A percentile compares a stretch with the other conserved stretches of the same genome.
Evolutionary conservation across 2,797 vertebrate species (phyloP).

Genomic region (Enteromius fasciolatus): DNA sequence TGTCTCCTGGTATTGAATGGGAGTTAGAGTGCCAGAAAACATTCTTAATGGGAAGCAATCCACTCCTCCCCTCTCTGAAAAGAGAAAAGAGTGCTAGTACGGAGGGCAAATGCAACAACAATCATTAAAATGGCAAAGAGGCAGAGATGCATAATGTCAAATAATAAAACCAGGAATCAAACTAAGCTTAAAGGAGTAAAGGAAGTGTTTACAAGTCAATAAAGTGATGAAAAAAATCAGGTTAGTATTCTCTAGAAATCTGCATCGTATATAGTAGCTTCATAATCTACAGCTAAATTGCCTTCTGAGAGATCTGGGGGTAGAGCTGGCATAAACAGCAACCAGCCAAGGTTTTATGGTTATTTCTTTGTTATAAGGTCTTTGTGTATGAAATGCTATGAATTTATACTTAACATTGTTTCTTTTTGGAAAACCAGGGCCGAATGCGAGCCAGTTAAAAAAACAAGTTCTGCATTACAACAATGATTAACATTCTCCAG

Average conservation of each 20-base stretch:
- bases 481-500: slow-evolving; percentile 2
- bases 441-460: not conserved
- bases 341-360: not conserved
- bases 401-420: not conserved
- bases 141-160: not conserved
- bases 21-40: slow-evolving; percentile 14
- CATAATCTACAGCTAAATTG: too few relatives aligned
- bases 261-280: not conserved
- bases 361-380: not conserved
- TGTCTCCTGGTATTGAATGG: slow-evolving; percentile 21
- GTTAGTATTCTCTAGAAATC: not conserved
- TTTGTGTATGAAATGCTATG: not conserved
- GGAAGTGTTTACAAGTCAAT: not conserved
- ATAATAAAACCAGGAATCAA: not conserved
- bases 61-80: slow-evolving; percentile 10
- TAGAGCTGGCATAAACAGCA: not conserved
- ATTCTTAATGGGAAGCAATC: slow-evolving; percentile 15
- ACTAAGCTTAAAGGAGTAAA: not conserved
- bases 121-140: slow-evolving; percentile 8
- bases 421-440: not conserved
- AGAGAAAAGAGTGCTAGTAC: not conserved
- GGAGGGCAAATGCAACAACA: not conserved
- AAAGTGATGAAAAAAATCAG: slow-evolving; percentile 12
- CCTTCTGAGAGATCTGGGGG: not conserved
- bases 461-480: slow-evolving; percentile 11